A percentile compares a stretch with the other conserved stretches of the same genome.
These are phyloP conservation scores for Serilophus lunatus DNA, from an alignment of 2,113 vertebrate species.

Conservation along the genomic window DNA sequence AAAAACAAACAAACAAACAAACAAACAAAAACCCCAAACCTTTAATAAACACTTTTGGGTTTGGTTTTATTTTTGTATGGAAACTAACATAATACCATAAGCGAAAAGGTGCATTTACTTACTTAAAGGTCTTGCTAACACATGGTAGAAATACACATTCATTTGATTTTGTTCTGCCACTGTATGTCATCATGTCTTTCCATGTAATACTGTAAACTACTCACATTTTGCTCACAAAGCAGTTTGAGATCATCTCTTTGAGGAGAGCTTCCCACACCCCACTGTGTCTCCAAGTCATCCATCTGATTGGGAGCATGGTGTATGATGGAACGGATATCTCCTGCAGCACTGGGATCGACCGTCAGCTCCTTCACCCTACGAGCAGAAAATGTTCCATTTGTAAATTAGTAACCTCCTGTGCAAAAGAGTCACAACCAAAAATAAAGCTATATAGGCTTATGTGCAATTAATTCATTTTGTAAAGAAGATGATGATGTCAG, in stretches of 20 bases:
- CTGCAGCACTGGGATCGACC: conserved; percentile 72
- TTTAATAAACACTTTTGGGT: not conserved
- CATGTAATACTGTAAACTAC: conserved; percentile 29
- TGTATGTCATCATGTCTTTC: not conserved
- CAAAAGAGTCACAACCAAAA: not conserved
- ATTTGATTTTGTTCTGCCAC: not conserved
- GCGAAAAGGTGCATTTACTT: not conserved
- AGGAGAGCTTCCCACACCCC: conserved; percentile 96
- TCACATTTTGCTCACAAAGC: conserved; percentile 98
- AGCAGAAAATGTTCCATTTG: conserved; percentile 13
- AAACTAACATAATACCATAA: not conserved
- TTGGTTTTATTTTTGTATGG: not conserved
- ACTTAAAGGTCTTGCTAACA: not conserved
- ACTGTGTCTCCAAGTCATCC: conserved; percentile 91
- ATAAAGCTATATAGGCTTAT: conserved; percentile 16
- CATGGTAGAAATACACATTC: not conserved
- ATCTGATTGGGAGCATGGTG: conserved; percentile 85
- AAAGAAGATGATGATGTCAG: conserved; percentile 67
- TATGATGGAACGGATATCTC: conserved; percentile 80
- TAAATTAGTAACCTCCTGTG: not conserved
- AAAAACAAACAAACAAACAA: too few relatives aligned
- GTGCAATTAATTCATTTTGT: not conserved
- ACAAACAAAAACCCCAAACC: not conserved
- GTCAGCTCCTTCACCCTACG: conserved; percentile 88
- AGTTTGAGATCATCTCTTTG: conserved; percentile 98